phyloP scores from a whole-genome alignment of 2,797 vertebrate genomes.

The Cercopithecus petaurista region DNA sequence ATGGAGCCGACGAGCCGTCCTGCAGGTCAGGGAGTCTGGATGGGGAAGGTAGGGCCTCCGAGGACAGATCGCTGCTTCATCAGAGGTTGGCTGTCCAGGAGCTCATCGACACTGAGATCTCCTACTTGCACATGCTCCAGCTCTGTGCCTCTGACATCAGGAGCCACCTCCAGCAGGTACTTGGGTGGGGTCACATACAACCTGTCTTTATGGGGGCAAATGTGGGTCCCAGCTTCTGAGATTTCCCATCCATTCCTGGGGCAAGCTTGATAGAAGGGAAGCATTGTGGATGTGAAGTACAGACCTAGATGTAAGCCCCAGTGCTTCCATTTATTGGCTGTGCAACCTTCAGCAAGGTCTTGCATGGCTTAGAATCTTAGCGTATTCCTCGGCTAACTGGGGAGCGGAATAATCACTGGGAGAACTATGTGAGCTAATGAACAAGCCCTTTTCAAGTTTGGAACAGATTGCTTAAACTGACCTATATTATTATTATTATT shows the following conservation, averaged over 20 bases:
- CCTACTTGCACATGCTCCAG: slow-evolving; percentile 90
- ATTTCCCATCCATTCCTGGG: background rate
- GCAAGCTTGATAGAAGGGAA: background rate
- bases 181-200: slow-evolving; percentile 8
- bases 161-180: slow-evolving; percentile 87
- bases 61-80: slow-evolving; percentile 85
- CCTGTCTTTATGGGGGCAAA: background rate
- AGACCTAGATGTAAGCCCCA: background rate
- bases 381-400: background rate
- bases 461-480: background rate
- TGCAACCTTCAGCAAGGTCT: background rate
- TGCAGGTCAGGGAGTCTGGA: slow-evolving; percentile 74
- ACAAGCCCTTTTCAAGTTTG: slow-evolving; percentile 15
- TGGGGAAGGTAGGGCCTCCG: background rate
- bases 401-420: background rate
- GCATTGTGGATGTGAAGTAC: background rate
- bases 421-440: background rate
- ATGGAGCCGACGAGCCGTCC: background rate
- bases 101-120: slow-evolving; percentile 91
- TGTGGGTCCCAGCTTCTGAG: background rate
- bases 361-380: background rate
- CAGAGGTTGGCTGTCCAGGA: slow-evolving; percentile 90
- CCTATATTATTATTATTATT: background rate
- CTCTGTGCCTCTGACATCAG: slow-evolving; percentile 89
- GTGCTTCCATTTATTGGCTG: background rate